Conservation (phyloP, 2,888 invertebrate genomes). For the Gonocerus acuteangulatus region DNA sequence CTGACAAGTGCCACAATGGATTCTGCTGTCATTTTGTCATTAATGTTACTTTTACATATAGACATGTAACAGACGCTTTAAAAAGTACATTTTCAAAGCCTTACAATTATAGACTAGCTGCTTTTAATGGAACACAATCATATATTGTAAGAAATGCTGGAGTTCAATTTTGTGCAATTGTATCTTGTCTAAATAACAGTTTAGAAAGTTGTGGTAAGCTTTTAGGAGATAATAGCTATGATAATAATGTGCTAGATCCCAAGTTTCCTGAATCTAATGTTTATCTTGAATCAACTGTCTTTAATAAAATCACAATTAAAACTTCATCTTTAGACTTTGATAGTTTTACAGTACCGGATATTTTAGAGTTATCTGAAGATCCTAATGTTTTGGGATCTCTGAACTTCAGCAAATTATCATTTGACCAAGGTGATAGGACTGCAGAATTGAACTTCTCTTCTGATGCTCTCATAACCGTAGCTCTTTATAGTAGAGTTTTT, state of each 20-base stretch:
- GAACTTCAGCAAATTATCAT: neutral
- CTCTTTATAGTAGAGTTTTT: too few species aligned
- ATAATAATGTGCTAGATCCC: too few species aligned
- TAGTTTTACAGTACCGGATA: neutral
- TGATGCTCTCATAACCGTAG: too few species aligned
- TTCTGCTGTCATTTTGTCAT: constrained; percentile 2
- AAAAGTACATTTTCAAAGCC: too few species aligned
- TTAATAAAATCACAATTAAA: neutral
- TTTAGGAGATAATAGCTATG: neutral
- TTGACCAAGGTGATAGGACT: too few species aligned
- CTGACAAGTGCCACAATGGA: neutral
- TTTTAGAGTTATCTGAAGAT: neutral
- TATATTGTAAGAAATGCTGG: neutral
- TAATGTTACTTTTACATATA: neutral
- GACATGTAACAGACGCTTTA: too few species aligned
- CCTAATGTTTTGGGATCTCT: neutral
- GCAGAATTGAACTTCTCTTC: too few species aligned
- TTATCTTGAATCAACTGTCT: neutral
- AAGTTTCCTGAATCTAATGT: too few species aligned
- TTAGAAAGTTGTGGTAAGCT: constrained; percentile 10
- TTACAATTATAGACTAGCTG: constrained; percentile 9
- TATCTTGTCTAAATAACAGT: constrained; percentile 8
- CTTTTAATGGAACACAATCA: constrained; percentile 4
- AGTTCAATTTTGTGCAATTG: constrained; percentile 10
- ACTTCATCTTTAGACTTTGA: neutral